Conservation (phyloP, 2,888 invertebrate species). For the Bugula neritina region DNA sequence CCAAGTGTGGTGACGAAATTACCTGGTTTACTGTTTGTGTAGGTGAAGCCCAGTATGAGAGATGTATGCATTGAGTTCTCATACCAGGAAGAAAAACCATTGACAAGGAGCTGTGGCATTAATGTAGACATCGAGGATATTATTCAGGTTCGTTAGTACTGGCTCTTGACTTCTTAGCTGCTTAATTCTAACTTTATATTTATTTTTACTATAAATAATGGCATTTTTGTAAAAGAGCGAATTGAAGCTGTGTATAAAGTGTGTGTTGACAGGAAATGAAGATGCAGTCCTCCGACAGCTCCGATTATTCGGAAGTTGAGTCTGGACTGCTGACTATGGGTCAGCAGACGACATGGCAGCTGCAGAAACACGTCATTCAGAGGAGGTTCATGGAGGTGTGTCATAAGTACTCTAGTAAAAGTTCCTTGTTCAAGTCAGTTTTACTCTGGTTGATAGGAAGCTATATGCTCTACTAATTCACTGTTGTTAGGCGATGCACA, state of each 20-base stretch:
- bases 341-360: neutral
- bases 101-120: slow-evolving; percentile 43
- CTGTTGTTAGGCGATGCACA: slow-evolving; percentile 22
- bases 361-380: slow-evolving; percentile 27
- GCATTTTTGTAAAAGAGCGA: too few species aligned
- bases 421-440: too few species aligned
- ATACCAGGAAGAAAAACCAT: slow-evolving; percentile 44
- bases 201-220: too few species aligned
- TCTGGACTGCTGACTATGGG: neutral
- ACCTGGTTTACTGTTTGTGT: too few species aligned
- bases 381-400: slow-evolving; percentile 23
- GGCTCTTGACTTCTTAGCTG: too few species aligned
- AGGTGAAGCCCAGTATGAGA: slow-evolving; percentile 32
- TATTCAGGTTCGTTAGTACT: slow-evolving; percentile 4
- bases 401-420: too few species aligned
- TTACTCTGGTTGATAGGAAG: too few species aligned
- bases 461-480: neutral
- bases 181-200: too few species aligned
- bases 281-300: neutral
- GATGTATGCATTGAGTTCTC: slow-evolving; percentile 39
- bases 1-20: too few species aligned
- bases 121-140: slow-evolving; percentile 42
- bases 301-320: neutral
- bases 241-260: too few species aligned
- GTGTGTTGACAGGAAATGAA: too few species aligned